A percentile compares a stretch with the other conserved stretches of the same genome.
phyloP scores from a whole-genome alignment of 1,140 invertebrate genomes.

The Conus betulinus region DNA sequence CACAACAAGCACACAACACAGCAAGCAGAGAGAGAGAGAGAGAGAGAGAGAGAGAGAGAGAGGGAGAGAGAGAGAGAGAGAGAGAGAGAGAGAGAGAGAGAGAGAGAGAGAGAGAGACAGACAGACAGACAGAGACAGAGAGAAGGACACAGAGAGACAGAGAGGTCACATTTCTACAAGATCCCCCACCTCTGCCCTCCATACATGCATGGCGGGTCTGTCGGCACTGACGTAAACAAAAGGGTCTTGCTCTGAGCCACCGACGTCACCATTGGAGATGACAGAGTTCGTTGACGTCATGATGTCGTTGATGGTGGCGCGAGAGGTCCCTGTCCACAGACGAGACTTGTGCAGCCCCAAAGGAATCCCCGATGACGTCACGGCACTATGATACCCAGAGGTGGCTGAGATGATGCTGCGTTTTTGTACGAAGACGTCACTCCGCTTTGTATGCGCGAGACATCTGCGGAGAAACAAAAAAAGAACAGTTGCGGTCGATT shows the following conservation, averaged over 20 bases:
- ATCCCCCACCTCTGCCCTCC: constrained; percentile 15
- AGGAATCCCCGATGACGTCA: constrained; percentile 16
- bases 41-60: too few relatives aligned
- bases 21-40: too few relatives aligned
- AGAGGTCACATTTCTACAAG: too few relatives aligned
- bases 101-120: neutral
- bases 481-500: neutral
- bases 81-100: neutral
- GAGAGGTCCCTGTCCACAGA: constrained; percentile 4
- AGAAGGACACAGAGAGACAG: neutral
- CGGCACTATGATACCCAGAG: constrained; percentile 9
- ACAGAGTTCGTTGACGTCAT: constrained; percentile 21
- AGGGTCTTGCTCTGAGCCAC: neutral
- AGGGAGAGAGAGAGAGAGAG: too few relatives aligned
- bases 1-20: too few relatives aligned
- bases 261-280: constrained; percentile 19
- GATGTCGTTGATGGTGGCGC: neutral
- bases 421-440: constrained; percentile 10
- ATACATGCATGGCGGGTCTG: neutral
- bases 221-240: neutral
- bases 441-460: neutral
- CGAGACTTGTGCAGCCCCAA: neutral
- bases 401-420: constrained; percentile 23
- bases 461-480: neutral
- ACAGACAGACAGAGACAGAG: too few relatives aligned